Evolutionary conservation across 2,113 vertebrate species (phyloP), one percentile per base, ranked within the genome.

Genomic region (Scomber colias): DNA sequence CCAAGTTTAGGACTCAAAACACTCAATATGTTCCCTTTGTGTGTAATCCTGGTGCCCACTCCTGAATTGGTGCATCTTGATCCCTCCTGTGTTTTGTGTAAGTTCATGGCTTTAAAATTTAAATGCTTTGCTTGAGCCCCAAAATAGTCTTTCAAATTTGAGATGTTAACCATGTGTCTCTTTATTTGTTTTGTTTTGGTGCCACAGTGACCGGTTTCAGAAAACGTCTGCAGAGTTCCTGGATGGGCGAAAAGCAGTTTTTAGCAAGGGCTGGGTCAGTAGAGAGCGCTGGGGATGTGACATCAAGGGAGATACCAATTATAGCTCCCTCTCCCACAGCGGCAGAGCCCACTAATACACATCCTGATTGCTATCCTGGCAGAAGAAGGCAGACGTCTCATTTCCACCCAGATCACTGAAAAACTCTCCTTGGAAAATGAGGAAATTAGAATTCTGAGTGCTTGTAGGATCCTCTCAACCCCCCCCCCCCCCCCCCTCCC

Each of bases 321-420:
- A 93, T 88, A 90, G 67, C 70, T 79, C 31, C 49, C 46, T 83
- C 80, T 89, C 90, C 90, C 81, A 80, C 78, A 80, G 85, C 81
- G 48, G 57, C 81, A 27, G 60, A 80, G 83, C 79, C 87, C 77
- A 84, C 86, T 84, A 90, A 93, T 87, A 88, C 73, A n/a, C 66
- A 85, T 81, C 44, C 77, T 86, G 89, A 91, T 81, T 90, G 78
- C 83, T 68, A 77, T 89, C 77, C 78, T 80, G 68, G 85, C 79
- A 82, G 56, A 75, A 85, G 70, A 76, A 77, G 65, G 50, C 72
- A 90, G 82, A 93, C 80, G 59, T 89, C 89, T 94, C 84, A 91
- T 93, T 93, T 93, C 88, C 86, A 91, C 84, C 77, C 81, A 92
- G 82, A 93, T 89, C 89, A 78, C 75, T 79, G 19, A 81, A 89